Evolutionary conservation across 2,113 vertebrate genomes (phyloP).

Genomic region (Loxodonta africana): DNA sequence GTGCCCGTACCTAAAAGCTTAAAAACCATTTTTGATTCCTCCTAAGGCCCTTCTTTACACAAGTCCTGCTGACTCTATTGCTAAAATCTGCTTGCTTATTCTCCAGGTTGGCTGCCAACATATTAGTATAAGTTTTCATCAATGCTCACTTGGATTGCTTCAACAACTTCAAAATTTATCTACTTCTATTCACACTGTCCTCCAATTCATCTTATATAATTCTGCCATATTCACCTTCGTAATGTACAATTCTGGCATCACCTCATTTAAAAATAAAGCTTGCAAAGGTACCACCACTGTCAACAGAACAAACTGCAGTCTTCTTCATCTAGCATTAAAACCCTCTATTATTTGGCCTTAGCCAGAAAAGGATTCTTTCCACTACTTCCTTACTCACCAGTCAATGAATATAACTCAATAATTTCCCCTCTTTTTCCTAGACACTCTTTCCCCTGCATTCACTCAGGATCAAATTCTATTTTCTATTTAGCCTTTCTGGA

Average conservation of each 20-base stretch:
- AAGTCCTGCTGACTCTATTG: neutral
- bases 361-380: neutral
- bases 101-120: neutral
- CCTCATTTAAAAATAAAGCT: neutral
- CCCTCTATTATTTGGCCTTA: neutral
- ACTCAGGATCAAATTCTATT: neutral
- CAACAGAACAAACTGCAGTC: neutral
- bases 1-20: neutral
- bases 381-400: constrained; percentile 2
- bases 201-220: constrained; percentile 24
- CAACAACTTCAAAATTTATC: neutral
- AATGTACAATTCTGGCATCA: neutral
- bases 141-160: neutral
- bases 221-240: constrained; percentile 1
- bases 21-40: neutral
- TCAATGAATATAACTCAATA: neutral
- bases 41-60: neutral
- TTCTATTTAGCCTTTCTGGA: neutral
- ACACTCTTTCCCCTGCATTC: neutral
- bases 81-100: neutral
- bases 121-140: neutral
- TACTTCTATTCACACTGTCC: neutral
- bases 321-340: neutral
- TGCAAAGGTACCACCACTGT: neutral
- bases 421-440: neutral